phyloP scores from a whole-genome alignment of 2,797 vertebrate species.

The Pseudochaenichthys georgianus region DNA sequence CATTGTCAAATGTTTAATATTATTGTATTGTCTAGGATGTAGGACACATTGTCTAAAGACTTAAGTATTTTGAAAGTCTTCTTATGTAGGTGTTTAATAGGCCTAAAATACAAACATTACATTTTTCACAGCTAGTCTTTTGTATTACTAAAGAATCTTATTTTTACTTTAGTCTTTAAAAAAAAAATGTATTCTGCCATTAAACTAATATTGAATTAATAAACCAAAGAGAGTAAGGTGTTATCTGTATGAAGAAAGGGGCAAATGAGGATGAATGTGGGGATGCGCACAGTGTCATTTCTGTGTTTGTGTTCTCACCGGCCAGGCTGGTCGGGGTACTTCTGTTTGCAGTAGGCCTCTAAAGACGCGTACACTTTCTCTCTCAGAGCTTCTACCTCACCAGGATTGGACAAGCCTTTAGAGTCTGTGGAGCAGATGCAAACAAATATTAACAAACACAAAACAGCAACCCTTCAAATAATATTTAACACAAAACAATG shows the following conservation, averaged over 20 bases:
- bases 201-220: background rate
- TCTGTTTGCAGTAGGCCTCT: constrained; percentile 99
- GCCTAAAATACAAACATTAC: background rate
- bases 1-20: no score
- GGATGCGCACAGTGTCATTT: background rate
- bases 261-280: background rate
- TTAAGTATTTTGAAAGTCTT: no score
- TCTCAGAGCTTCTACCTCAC: constrained; percentile 94
- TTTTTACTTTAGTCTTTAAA: background rate
- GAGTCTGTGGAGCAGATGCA: constrained; percentile 86
- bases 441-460: background rate
- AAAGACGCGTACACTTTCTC: constrained; percentile 98
- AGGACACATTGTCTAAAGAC: no score
- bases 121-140: no score
- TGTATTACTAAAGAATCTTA: background rate
- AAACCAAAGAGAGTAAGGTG: background rate
- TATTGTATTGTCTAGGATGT: no score
- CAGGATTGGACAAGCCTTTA: constrained; percentile 96
- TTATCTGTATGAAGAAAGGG: background rate
- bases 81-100: no score
- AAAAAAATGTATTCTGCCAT: background rate
- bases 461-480: background rate
- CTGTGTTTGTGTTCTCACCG: constrained; percentile 84
- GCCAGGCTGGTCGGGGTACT: constrained; percentile 98
- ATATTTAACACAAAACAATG: no score